Evolutionary conservation across 1,140 invertebrate genomes (phyloP), one percentile per base, ranked within the genome.

Genomic region (Temnothorax curvispinosus): DNA sequence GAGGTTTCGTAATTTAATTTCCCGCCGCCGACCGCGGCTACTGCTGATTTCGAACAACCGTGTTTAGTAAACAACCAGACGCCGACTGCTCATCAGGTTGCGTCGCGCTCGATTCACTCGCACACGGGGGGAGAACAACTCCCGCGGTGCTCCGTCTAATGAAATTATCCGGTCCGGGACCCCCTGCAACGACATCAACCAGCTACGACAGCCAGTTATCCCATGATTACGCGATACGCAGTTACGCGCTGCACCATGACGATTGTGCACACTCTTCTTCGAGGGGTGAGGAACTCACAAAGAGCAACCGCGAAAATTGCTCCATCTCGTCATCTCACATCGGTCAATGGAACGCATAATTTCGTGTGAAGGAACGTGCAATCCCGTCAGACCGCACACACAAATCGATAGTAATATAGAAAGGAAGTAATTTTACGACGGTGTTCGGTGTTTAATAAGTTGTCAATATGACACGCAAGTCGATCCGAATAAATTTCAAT

Each of bases 141-240:
- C 87, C 90, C 86, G 90, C 82, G 80, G 90, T 89, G 88, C 88
- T 85, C 71, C 62, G 84, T 64, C 93, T 94, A 94, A 95, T 95
- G 94, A 94, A 94, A 95, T 95, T 95, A 94, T 95, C 94, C 93
- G 94, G 92, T 94, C 90, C 89, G 92, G 91, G 92, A 94, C 92
- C 92, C 92, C 92, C 91, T 93, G 91, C 90, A 85, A 91, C 88
- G 90, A 88, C 93, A 93, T 93, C 91, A 92, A 92, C 91, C 87
- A 91, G 88, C 91, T 56, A 90, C 90, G 82, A 90, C 87, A 86
- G 78, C 88, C 88, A 89, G 90, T 92, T 94, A 94, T 92, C 92
- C 92, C 93, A 92, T 92, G 92, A 94, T 94, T 92, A 94, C 90
- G 93, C 92, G 90, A 88, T 90, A 90, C 87, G 71, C 90, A 62